Conservation (phyloP, 2,113 vertebrate species). For the Ursus arctos region DNA sequence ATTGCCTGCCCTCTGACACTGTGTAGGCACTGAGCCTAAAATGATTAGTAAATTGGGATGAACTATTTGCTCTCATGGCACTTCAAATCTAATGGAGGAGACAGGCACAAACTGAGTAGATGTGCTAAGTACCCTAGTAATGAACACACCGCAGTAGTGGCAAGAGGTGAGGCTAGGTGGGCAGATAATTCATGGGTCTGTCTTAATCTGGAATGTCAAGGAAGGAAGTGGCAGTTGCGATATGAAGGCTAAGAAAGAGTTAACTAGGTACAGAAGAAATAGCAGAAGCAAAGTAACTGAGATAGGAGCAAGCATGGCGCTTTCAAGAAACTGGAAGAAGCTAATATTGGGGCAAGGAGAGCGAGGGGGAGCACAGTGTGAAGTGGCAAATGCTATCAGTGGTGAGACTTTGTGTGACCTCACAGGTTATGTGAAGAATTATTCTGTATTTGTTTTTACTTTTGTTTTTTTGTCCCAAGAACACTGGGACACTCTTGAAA, state of each 20-base stretch:
- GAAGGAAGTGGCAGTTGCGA: background rate
- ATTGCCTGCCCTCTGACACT: background rate
- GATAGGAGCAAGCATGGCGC: background rate
- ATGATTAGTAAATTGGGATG: background rate
- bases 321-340: background rate
- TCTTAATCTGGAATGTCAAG: background rate
- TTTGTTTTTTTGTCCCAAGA: background rate
- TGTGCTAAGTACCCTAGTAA: background rate
- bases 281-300: background rate
- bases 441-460: background rate
- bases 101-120: background rate
- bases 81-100: background rate
- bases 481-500: background rate
- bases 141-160: background rate
- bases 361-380: rapidly evolving
- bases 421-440: background rate
- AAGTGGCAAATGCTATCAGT: background rate
- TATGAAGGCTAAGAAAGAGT: background rate
- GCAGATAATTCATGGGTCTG: background rate
- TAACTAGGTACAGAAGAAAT: background rate
- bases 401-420: background rate
- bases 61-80: background rate
- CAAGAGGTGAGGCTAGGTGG: background rate
- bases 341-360: background rate
- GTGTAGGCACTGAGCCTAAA: background rate